Percentiles rank a stretch among this genome's conserved stretches.
phyloP scores from a whole-genome alignment of 2,888 invertebrate genomes.

The Ptilodon capucinus region DNA sequence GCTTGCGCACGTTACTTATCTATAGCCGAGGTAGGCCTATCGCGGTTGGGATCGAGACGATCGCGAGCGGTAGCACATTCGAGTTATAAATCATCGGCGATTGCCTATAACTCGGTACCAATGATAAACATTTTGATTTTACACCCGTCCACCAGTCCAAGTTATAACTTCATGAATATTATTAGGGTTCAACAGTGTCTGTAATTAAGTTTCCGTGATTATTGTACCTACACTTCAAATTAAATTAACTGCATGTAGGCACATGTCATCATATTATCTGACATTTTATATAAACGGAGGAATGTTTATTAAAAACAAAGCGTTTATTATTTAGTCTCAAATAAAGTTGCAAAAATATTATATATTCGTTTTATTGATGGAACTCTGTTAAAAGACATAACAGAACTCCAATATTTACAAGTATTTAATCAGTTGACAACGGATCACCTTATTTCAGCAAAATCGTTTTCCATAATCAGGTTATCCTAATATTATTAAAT shows the following conservation, averaged over 20 bases:
- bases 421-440: too few species aligned
- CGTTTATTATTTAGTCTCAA: too few species aligned
- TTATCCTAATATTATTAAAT: neutral
- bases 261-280: too few species aligned
- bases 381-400: too few species aligned
- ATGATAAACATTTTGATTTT: slow-evolving; percentile 63
- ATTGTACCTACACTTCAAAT: too few species aligned
- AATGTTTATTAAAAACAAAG: too few species aligned
- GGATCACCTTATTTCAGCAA: neutral
- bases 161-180: slow-evolving; percentile 40
- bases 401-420: too few species aligned
- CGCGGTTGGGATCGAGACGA: slow-evolving; percentile 47
- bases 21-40: slow-evolving; percentile 49
- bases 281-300: too few species aligned
- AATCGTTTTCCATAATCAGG: neutral
- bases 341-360: too few species aligned
- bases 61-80: slow-evolving; percentile 59
- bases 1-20: slow-evolving; percentile 29
- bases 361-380: too few species aligned
- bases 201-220: neutral
- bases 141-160: slow-evolving; percentile 42
- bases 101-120: slow-evolving; percentile 61
- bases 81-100: slow-evolving; percentile 64
- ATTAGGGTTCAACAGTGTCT: slow-evolving; percentile 13
- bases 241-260: too few species aligned